phyloP scores from a whole-genome alignment of 2,797 vertebrate genomes.

The Capromys pilorides region DNA sequence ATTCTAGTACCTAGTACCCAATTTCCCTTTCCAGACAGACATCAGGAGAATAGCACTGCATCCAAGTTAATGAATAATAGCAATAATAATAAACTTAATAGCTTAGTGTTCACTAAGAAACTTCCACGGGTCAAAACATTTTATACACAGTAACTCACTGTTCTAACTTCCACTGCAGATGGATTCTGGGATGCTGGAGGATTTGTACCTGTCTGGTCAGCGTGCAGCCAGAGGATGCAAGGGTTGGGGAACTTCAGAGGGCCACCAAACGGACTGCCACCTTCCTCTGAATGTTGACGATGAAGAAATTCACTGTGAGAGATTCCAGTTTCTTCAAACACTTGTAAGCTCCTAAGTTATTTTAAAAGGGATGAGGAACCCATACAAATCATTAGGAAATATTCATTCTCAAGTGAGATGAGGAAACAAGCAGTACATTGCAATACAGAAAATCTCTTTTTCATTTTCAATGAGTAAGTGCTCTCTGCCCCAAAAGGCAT shows the following conservation, averaged over 20 bases:
- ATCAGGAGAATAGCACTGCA: not conserved
- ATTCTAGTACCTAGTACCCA: not conserved
- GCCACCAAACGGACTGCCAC: slow-evolving; percentile 92
- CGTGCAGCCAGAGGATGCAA: slow-evolving; percentile 96
- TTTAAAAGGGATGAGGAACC: not conserved
- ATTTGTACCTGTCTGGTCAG: slow-evolving; percentile 91
- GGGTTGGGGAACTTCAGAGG: slow-evolving; percentile 92
- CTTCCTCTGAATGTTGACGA: slow-evolving; percentile 91
- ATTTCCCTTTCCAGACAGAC: slow-evolving; percentile 40
- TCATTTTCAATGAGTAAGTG: slow-evolving; percentile 22
- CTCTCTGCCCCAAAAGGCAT: not conserved
- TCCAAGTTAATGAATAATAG: slow-evolving; percentile 8
- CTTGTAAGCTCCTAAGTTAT: slow-evolving; percentile 93
- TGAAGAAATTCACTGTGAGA: slow-evolving; percentile 92
- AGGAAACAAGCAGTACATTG: slow-evolving; percentile 28
- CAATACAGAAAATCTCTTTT: not conserved
- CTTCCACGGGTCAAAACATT: slow-evolving; percentile 1
- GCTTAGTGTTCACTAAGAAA: slow-evolving; percentile 44
- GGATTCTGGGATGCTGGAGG: not conserved
- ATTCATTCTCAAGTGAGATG: slow-evolving; percentile 54
- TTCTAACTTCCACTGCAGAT: slow-evolving; percentile 4
- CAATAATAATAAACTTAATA: slow-evolving; percentile 10
- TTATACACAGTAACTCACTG: not conserved
- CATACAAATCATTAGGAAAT: slow-evolving; percentile 66
- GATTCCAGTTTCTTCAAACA: slow-evolving; percentile 92